phyloP scores from a whole-genome alignment of 2,797 vertebrate genomes.

The Sebastes diploproa region DNA sequence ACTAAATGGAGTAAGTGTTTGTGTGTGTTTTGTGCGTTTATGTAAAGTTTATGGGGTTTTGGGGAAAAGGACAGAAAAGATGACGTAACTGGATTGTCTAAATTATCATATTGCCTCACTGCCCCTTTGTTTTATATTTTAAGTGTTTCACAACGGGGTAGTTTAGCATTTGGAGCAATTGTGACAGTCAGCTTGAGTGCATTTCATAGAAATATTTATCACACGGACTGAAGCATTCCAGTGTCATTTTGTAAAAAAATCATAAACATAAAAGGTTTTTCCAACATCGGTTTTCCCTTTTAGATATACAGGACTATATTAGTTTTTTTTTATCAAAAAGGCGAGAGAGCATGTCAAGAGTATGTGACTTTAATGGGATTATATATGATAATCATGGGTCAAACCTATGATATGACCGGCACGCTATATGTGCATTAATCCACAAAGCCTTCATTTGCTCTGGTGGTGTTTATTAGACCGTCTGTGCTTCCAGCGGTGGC shows the following conservation, averaged over 20 bases:
- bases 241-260: not conserved
- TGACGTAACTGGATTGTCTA: not conserved
- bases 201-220: not conserved
- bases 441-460: constrained; percentile 43
- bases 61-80: not conserved
- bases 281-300: not conserved
- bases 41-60: not conserved
- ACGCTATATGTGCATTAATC: constrained; percentile 27
- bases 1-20: not conserved
- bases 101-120: not conserved
- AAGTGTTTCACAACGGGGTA: not conserved
- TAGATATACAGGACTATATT: not conserved
- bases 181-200: not conserved
- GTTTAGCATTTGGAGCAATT: not conserved
- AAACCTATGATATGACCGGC: not conserved
- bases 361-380: constrained; percentile 48
- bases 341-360: not conserved
- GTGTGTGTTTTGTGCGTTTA: not conserved
- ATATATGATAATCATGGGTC: constrained; percentile 38
- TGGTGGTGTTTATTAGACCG: constrained; percentile 51
- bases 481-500: constrained; percentile 49
- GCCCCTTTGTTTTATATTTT: not conserved
- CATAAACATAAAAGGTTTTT: not conserved
- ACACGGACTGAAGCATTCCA: not conserved
- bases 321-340: not conserved